Base-by-base conservation (phyloP, 2,888 invertebrate genomes). In the Coenonympha glycerion region DNA sequence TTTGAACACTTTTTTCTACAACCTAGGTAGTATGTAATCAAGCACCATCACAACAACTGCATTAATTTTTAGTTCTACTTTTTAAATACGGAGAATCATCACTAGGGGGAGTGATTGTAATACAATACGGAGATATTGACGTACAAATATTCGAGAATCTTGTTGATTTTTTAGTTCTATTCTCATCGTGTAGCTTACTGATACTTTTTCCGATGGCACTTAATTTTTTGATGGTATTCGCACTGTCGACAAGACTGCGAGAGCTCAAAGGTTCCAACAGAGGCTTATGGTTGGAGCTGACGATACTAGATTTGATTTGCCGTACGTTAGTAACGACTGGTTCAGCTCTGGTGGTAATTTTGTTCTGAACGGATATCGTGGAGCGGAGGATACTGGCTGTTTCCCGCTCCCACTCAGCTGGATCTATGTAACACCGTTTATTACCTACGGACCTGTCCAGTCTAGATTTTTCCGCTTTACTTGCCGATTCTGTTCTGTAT, bases 391-490 rank as follows among this genome's bases (percentile, higher is more conserved):
- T 89, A 71, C 89, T 89, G 58, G 88, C 87, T 30, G 89, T 89
- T 64, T 89, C 88, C 46, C 85, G 80, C 69, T 89, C 89, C 89
- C 89, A 90, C 55, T 81, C 78, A 31, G 71, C 61, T 16, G 88
- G 88, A 61, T 88, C 88, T 58, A 88, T 88, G 60, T 87, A 88
- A 66, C 88, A 88, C 56, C 88, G 76, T 64, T 88, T 88, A 65
- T 88, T 88, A 62, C 88, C 88, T 57, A 87, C 88, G 56, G 87
- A 87, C 66, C 72, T 80, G 62, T 85, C 84, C 28, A 71, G 73
- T 16, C 28, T 36, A 28, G 4, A 13, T 60, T 78, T 86, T 45
- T 75, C 76, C 24, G 68, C 60, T 71, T 78, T 85, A 57, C 68
- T 78, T 39, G 85, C 80, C n/a, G 84, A 83, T 56, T 85, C 86